Evolutionary conservation across 2,797 vertebrate species (phyloP).

Genomic region (Spondyliosoma cantharus): DNA sequence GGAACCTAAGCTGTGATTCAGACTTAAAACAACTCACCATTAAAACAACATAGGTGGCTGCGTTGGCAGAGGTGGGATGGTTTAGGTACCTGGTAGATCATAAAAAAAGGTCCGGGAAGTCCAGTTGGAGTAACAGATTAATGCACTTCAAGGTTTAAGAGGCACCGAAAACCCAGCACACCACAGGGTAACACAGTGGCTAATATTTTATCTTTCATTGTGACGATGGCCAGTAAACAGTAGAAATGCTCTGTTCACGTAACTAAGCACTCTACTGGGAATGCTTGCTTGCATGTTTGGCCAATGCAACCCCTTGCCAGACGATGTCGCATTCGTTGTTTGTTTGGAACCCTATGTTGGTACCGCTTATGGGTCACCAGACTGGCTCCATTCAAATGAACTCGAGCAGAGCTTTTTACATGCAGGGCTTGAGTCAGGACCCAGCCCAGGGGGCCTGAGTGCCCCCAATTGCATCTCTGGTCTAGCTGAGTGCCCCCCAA

Average conservation of each 20-base stretch:
- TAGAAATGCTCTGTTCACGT: too few relatives aligned
- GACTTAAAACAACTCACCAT: neutral
- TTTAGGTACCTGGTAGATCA: neutral
- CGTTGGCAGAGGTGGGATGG: neutral
- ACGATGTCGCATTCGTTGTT: neutral
- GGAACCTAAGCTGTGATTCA: neutral
- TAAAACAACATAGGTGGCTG: neutral
- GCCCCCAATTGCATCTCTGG: neutral
- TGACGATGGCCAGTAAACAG: neutral
- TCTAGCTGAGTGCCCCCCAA: neutral
- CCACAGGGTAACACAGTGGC: neutral
- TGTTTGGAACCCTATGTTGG: neutral
- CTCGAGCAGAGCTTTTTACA: neutral
- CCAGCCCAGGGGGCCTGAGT: neutral
- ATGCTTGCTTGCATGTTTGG: neutral
- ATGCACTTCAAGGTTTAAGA: neutral
- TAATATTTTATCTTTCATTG: neutral
- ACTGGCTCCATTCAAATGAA: neutral
- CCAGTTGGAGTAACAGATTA: neutral
- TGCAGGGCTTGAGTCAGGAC: neutral
- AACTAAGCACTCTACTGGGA: neutral
- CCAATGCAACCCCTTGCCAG: neutral
- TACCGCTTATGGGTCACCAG: accelerated
- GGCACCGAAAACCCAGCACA: neutral
- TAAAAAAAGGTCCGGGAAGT: neutral